Percentiles rank a stretch among this genome's conserved stretches.
Evolutionary conservation across 1,140 invertebrate species (phyloP).

Genomic region (Anoplolepis gracilipes): DNA sequence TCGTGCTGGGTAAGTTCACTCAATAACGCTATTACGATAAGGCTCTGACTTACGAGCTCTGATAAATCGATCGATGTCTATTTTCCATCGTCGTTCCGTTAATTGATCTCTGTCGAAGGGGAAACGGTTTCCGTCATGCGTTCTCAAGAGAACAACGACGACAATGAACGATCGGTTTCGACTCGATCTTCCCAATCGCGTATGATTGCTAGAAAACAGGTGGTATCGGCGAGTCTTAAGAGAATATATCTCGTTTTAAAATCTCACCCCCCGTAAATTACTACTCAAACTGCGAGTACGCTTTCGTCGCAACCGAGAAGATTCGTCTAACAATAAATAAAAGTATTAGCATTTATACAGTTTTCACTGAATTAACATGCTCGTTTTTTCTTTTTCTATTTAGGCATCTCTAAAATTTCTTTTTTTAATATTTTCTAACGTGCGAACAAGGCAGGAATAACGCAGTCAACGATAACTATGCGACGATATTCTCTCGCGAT

Average conservation of each 20-base stretch:
- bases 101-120: constrained; percentile 49
- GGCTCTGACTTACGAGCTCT: constrained; percentile 40
- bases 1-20: constrained; percentile 40
- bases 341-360: neutral
- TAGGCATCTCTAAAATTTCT: neutral
- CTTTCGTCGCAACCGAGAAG: neutral
- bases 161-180: constrained; percentile 5
- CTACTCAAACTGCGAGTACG: constrained; percentile 41
- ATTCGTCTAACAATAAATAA: neutral
- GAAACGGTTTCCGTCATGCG: constrained; percentile 38
- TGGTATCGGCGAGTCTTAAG: constrained; percentile 65
- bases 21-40: constrained; percentile 56
- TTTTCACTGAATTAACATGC: neutral
- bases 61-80: constrained; percentile 57
- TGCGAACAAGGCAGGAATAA: neutral
- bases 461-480: neutral
- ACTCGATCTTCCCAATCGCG: constrained; percentile 33
- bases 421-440: too few species aligned
- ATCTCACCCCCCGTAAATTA: constrained; percentile 21
- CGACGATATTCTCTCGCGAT: neutral
- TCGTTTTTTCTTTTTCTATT: too few species aligned
- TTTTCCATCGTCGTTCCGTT: constrained; percentile 54
- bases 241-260: constrained; percentile 71
- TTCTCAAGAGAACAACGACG: constrained; percentile 20
- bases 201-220: constrained; percentile 63